Evolutionary conservation across 2,888 invertebrate genomes (phyloP).

Genomic region (Steinernema carpocapsae): DNA sequence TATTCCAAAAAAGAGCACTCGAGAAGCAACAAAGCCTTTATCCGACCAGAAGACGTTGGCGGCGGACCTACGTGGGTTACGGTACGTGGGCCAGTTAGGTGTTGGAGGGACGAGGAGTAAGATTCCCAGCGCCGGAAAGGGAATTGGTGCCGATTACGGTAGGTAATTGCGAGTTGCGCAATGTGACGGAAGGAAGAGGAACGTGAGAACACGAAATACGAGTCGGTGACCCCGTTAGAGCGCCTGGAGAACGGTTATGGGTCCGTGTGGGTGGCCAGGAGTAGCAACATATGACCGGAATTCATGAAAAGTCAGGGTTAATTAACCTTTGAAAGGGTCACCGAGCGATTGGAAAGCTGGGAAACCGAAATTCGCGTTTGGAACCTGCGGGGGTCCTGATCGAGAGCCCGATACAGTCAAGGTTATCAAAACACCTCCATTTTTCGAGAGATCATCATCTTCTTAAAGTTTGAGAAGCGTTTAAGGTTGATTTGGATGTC

Average conservation of each 20-base stretch:
- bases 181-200: conserved; percentile 28
- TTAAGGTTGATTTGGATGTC: background rate
- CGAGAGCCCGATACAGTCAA: background rate
- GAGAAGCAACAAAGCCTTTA: conserved; percentile 19
- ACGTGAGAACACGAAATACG: conserved; percentile 23
- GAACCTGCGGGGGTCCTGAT: background rate
- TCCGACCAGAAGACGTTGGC: too few species aligned
- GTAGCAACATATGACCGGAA: too few species aligned
- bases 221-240: conserved; percentile 9
- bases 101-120: too few species aligned
- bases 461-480: background rate
- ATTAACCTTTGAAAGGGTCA: conserved; percentile 18
- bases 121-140: background rate
- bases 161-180: conserved; percentile 21
- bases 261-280: conserved; percentile 10
- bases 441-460: background rate
- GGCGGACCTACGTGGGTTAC: conserved; percentile 9
- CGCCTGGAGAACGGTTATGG: background rate
- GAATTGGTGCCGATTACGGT: conserved; percentile 30
- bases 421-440: conserved; percentile 16
- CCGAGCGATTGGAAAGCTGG: background rate
- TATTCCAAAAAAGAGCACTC: conserved; percentile 19
- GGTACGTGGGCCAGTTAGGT: conserved; percentile 21
- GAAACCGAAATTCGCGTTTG: background rate
- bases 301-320: background rate